phyloP scores from a whole-genome alignment of 2,113 vertebrate genomes.

The Opisthocomus hoazin region DNA sequence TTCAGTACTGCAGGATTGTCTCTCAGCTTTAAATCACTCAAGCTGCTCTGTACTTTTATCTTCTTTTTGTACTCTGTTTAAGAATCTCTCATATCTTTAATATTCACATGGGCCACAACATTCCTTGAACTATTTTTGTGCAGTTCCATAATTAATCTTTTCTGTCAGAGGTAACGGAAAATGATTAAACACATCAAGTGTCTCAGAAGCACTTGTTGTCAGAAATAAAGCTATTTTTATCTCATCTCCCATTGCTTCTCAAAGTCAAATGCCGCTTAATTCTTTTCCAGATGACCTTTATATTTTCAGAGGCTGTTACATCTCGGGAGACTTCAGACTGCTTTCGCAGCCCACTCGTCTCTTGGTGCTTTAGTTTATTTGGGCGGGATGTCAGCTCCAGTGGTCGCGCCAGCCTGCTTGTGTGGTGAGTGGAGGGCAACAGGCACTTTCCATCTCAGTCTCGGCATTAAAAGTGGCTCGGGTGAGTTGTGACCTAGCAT shows the following conservation, averaged over 20 bases:
- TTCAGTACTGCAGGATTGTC: not conserved
- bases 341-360: not conserved
- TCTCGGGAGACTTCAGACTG: not conserved
- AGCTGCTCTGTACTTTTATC: constrained; percentile 30
- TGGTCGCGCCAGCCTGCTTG: not conserved
- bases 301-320: constrained; percentile 1
- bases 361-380: not conserved
- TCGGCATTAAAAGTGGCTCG: not conserved
- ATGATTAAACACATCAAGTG: constrained; percentile 62
- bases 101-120: constrained; percentile 53
- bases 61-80: constrained; percentile 55
- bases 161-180: constrained; percentile 45
- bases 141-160: constrained; percentile 57
- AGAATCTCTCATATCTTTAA: constrained; percentile 47
- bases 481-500: not conserved
- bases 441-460: not conserved
- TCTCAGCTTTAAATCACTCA: constrained; percentile 35
- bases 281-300: constrained; percentile 49
- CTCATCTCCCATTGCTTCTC: not conserved
- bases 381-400: not conserved
- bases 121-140: constrained; percentile 57
- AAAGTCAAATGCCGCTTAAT: constrained; percentile 34
- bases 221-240: constrained; percentile 60
- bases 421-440: not conserved
- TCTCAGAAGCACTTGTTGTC: constrained; percentile 58